Base-by-base conservation (phyloP, 1,140 invertebrate species). In the Leptonema lineaticorne region DNA sequence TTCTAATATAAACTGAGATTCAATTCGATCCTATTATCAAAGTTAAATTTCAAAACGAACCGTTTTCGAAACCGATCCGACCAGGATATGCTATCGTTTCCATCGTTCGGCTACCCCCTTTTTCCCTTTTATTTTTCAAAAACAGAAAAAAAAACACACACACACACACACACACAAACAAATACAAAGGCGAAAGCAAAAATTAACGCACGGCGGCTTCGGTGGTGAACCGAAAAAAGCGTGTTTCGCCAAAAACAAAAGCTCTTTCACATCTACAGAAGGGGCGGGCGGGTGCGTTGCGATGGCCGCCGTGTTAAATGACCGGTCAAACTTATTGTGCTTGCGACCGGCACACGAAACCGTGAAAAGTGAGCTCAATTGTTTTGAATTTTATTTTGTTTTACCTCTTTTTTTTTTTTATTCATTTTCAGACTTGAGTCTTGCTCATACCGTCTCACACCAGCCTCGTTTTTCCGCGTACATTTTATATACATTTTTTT, bases 221-320 rank as follows among this genome's bases (percentile, higher is more conserved):
- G n/a, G n/a, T n/a, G n/a, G n/a, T n/a, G 30, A 33, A 33, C 30
- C 30, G 11, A 33, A 33, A 11, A 33, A 11, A 33, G 30, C 30
- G 30, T 11, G 30, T 33, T 33, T 33, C 11, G 30, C n/a, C n/a
- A n/a, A 41, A 41, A 41, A 41, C 37, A 41, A 41, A 41, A 41
- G 37, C 16, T 41, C 2, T 41, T 41, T 41, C 37, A 16, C 37
- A 11, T 3, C 11, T 41, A 41, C 37, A 41, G 16, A 41, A n/a
- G n/a, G n/a, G 37, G 37, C 37, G 37, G 11, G 37, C 16, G 16
- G 37, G 11, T 16, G 37, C 37, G 37, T n/a, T 1, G 37, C 37
- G 16, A 41, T 41, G 50, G 66, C n/a, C 63, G 66, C 62, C 29
- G 66, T 71, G 67, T 71, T 71, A 71, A 71, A 71, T 71, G 70